phyloP scores from a whole-genome alignment of 2,113 vertebrate genomes.

The Crotophaga sulcirostris region DNA sequence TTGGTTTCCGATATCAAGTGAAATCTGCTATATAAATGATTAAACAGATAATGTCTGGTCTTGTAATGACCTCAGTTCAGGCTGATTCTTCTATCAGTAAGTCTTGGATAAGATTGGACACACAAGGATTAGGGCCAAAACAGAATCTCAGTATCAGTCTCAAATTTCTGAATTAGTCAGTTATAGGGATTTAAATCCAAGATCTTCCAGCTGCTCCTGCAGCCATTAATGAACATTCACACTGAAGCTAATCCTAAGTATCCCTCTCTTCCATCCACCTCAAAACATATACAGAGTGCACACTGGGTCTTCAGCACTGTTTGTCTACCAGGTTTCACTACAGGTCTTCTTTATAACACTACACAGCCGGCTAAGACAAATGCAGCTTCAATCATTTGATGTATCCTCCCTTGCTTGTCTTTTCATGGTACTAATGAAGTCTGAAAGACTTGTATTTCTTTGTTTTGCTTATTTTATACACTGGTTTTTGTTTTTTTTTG shows the following conservation, averaged over 20 bases:
- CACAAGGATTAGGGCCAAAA: background rate
- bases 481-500: background rate
- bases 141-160: background rate
- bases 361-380: background rate
- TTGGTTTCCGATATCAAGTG: background rate
- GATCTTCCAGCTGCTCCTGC: background rate
- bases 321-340: background rate
- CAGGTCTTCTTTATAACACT: background rate
- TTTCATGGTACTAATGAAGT: slow-evolving; percentile 8
- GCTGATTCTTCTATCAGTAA: background rate
- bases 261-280: rapidly evolving
- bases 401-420: background rate
- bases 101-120: background rate
- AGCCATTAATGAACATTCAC: background rate
- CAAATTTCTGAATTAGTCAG: background rate
- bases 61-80: background rate
- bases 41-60: background rate
- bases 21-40: background rate
- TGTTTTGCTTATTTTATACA: slow-evolving; percentile 60
- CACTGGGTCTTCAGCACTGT: background rate
- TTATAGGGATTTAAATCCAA: background rate
- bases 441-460: slow-evolving; percentile 43
- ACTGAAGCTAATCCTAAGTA: background rate
- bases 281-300: background rate
- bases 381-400: background rate